These are phyloP conservation scores for Embiotoca jacksoni DNA, from an alignment of 2,113 vertebrate species.

Conservation along the genomic window DNA sequence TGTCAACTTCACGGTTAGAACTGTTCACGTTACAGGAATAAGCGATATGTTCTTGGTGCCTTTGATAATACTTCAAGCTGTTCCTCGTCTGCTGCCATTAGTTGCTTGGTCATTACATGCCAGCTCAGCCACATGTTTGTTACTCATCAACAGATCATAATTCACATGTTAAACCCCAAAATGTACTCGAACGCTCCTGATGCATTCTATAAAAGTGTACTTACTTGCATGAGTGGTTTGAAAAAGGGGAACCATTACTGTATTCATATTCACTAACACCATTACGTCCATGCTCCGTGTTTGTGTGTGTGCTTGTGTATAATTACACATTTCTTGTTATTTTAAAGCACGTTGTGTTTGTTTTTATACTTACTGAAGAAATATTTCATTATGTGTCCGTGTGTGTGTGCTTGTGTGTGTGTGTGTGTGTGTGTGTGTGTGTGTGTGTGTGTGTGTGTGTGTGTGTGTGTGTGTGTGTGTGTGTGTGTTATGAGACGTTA, in stretches of 20 bases:
- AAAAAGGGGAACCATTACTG: constrained; percentile 77
- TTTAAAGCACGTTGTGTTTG: neutral
- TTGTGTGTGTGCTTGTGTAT: constrained; percentile 19
- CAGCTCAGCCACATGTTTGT: constrained; percentile 55
- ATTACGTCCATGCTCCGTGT: constrained; percentile 6
- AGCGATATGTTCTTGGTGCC: constrained; percentile 17
- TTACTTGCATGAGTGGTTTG: constrained; percentile 77
- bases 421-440: constrained; percentile 10
- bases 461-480: constrained; percentile 28
- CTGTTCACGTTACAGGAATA: constrained; percentile 31
- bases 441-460: constrained; percentile 23
- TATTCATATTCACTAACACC: constrained; percentile 49
- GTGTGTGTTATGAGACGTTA: constrained; percentile 31
- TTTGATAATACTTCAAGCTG: constrained; percentile 9
- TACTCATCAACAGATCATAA: constrained; percentile 67
- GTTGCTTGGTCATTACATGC: constrained; percentile 44
- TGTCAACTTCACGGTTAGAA: constrained; percentile 25
- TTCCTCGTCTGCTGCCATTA: constrained; percentile 32
- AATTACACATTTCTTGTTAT: constrained; percentile 29
- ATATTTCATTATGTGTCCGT: neutral
- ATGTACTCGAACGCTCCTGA: constrained; percentile 63
- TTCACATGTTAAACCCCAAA: constrained; percentile 80
- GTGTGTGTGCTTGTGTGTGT: constrained; percentile 1
- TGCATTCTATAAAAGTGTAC: constrained; percentile 69
- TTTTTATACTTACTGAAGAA: neutral